Base-by-base conservation (phyloP, 2,797 vertebrate species). In the Lophotriccus pileatus region DNA sequence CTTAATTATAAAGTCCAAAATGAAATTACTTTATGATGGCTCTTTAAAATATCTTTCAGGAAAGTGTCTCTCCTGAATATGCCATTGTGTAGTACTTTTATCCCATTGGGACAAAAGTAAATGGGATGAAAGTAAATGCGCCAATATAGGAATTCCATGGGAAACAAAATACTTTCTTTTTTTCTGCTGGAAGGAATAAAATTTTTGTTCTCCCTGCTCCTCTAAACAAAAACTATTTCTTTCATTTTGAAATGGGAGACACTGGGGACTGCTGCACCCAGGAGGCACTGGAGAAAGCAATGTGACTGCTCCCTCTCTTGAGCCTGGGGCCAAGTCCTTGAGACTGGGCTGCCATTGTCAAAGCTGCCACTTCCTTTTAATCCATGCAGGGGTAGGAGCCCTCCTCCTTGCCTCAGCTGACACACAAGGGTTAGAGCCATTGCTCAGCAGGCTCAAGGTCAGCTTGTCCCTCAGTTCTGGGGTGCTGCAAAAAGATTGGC, bases 371-470 rank as follows among this genome's bases (percentile, higher is more conserved):
- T 69, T 43, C 14, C 37, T 63, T 89, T 56, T 12, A 53, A 73
- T 28, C 16, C 27, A 7, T 14, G 50, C 49, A n/a, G 30, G 25
- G 21, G 13, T 10, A 34, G 49, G 9, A 74, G 4, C 20, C 30
- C 39, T 43, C 25, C 28, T 62, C 41, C 11, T 32, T 17, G 19
- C 37, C 34, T 62, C 59, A 62, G 32, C 18, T 60, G 20, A 14
- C 12, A 0, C 0, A 0, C 27, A 27, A 39, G 37, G 24, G 16
- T 50, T n/a, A 84, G 30, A 91, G 30, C 53, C 4, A 1, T 46
- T 0, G 0, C 82, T 76, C 58, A 58, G 49, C 17, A 46, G 67
- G 34, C 12, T 34, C 79, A 39, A 7, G 53, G 21, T 76, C 43
- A n/a, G 47, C 20, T 79, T 18, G 3, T 34, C 44, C 55, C 41